A percentile compares a stretch with the other conserved stretches of the same genome.
phyloP scores from a whole-genome alignment of 2,888 invertebrate species.

The Latrodectus elegans region DNA sequence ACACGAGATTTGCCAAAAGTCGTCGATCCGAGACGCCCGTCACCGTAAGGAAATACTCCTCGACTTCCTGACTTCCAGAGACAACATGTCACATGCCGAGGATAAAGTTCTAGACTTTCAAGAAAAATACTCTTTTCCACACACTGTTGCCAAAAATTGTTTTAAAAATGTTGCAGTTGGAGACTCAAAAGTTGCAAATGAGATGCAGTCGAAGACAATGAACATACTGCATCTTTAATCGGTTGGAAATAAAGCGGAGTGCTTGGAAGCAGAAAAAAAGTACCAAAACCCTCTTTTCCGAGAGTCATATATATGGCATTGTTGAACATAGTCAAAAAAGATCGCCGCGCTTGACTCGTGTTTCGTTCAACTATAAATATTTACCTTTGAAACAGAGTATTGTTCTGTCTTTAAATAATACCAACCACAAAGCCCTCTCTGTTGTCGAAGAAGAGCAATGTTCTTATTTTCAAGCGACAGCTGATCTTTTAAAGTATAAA shows the following conservation, averaged over 20 bases:
- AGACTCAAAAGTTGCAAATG: neutral
- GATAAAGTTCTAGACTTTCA: neutral
- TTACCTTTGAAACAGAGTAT: no score
- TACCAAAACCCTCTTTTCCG: no score
- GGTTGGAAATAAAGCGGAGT: neutral
- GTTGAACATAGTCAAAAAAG: no score
- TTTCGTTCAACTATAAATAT: no score
- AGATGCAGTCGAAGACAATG: neutral
- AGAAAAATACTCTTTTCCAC: neutral
- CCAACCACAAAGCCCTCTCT: no score
- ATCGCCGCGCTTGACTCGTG: no score
- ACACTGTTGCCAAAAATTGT: neutral
- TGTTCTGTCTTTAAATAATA: no score
- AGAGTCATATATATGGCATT: no score
- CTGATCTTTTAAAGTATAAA: no score
- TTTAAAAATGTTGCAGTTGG: neutral
- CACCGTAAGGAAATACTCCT: slow-evolving; percentile 46
- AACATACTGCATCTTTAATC: neutral
- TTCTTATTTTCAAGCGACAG: no score
- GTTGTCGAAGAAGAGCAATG: no score
- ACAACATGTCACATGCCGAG: neutral
- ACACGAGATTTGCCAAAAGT: slow-evolving; percentile 7
- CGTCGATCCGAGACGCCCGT: slow-evolving; percentile 23
- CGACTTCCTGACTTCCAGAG: slow-evolving; percentile 4
- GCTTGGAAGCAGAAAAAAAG: no score